phyloP scores from a whole-genome alignment of 1,140 invertebrate species.

The Drosophila kohkoa region DNA sequence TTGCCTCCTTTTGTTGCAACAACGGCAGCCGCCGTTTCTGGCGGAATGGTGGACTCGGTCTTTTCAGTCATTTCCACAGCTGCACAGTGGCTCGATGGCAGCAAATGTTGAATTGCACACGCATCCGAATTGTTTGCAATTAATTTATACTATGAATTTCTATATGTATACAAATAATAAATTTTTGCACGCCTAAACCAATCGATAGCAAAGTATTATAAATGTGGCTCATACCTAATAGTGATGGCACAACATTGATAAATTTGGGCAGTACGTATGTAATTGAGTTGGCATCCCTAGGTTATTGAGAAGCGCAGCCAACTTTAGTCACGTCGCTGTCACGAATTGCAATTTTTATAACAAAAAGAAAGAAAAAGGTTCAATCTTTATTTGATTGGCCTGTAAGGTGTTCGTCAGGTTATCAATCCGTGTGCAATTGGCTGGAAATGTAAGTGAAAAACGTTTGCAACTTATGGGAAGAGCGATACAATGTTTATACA shows the following conservation, averaged over 20 bases:
- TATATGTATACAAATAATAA: constrained; percentile 35
- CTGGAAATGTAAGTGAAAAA: constrained; percentile 54
- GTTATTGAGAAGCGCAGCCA: constrained; percentile 62
- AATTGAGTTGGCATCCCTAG: constrained; percentile 31
- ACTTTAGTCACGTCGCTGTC: constrained; percentile 77
- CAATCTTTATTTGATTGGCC: constrained; percentile 52
- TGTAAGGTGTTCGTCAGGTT: constrained; percentile 49
- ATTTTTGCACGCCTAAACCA: constrained; percentile 36
- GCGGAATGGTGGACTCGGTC: constrained; percentile 28
- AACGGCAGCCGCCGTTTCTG: constrained; percentile 16
- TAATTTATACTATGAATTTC: constrained; percentile 10
- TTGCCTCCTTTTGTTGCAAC: not conserved
- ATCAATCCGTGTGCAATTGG: constrained; percentile 28
- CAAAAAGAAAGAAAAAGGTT: constrained; percentile 54
- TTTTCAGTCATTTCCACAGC: constrained; percentile 62
- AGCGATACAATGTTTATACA: not conserved
- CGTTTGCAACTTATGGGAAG: not conserved
- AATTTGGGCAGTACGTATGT: not conserved
- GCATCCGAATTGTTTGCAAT: constrained; percentile 1
- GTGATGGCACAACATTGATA: constrained; percentile 37
- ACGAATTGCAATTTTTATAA: constrained; percentile 79
- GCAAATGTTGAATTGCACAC: not conserved
- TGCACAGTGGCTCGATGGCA: not conserved
- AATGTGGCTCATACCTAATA: constrained; percentile 29
- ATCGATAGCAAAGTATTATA: constrained; percentile 19